phyloP scores from a whole-genome alignment of 2,888 invertebrate genomes.

The Pammene fasciana region DNA sequence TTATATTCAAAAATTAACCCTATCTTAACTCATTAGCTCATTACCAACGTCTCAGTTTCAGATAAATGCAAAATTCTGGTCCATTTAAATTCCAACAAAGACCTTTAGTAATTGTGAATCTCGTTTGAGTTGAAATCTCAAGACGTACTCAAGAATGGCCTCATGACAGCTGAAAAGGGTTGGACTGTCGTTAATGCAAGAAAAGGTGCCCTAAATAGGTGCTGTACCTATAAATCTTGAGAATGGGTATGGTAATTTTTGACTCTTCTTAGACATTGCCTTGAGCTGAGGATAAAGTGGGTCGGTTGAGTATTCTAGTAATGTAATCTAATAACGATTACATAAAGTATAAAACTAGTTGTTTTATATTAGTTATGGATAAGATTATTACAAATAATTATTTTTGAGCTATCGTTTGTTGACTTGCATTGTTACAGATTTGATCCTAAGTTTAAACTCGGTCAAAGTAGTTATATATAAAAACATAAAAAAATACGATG shows the following conservation, averaged over 20 bases:
- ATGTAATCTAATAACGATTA: not conserved
- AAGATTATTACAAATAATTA: too few species aligned
- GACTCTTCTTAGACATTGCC: slow-evolving; percentile 16
- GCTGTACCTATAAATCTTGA: slow-evolving; percentile 37
- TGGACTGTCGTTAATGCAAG: slow-evolving; percentile 46
- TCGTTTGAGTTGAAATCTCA: slow-evolving; percentile 44
- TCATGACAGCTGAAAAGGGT: slow-evolving; percentile 51
- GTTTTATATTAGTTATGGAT: too few species aligned
- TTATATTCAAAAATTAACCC: too few species aligned
- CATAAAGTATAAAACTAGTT: too few species aligned
- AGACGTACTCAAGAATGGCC: slow-evolving; percentile 47
- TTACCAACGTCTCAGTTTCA: not conserved
- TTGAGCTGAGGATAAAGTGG: slow-evolving; percentile 9
- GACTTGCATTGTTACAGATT: too few species aligned
- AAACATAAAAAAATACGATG: too few species aligned
- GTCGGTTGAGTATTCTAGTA: not conserved
- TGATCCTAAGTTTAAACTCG: too few species aligned
- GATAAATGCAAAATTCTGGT: not conserved
- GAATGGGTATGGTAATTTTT: slow-evolving; percentile 39
- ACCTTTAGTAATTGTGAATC: slow-evolving; percentile 50
- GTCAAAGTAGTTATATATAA: too few species aligned
- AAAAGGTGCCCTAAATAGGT: slow-evolving; percentile 48
- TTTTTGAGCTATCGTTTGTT: too few species aligned
- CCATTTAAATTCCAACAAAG: slow-evolving; percentile 48
- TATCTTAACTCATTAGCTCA: too few species aligned